Evolutionary conservation across 2,113 vertebrate species (phyloP), one percentile per base, ranked within the genome.

Genomic region (Apus apus): DNA sequence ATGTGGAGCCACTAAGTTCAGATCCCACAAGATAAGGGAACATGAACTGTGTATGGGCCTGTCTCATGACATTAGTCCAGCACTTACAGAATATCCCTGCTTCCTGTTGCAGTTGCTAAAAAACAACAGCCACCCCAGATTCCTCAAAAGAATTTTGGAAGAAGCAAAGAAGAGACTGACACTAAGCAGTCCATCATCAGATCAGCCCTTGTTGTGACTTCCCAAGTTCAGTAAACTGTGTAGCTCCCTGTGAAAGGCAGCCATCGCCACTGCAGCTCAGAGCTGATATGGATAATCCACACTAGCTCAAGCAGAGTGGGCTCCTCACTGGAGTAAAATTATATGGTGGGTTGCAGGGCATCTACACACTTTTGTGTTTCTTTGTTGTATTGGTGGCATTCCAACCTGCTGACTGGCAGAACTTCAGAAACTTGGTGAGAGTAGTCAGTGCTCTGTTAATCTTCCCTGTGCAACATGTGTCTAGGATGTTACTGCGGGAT

Each of bases 221-320:
- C 29, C 21, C n/a, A 11, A 3, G 21, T 32, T 54, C 71, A 10
- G 13, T 2, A 4, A 27, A 45, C 16, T 10, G 30, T 5, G 36
- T 16, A 5, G 22, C 20, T 43, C 32, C 14, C 22, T 1, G 1
- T 7, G 74, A 20, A 22, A 30, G 45, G 50, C 80, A 51, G 30
- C 68, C 22, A 6, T 36, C 1, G 1, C 26, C 20, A 26, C 46
- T 8, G 66, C 0, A 1, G 60, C 80, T 61, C 74, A 10, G 27
- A 43, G 40, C 43, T 19, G 30, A 1, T 5, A 34, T 1, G 43
- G 30, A 62, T 13, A 20, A 26, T 11, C 14, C 70, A 14, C 20
- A 4, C 3, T 1, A 30, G 21, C 13, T 19, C 46, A 5, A 19
- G 60, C n/a, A 71, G 19, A 21, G 50, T 0, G 4, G 21, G 36